Conservation (phyloP, 2,888 invertebrate genomes). For the Hydroisotoma schaefferi region DNA sequence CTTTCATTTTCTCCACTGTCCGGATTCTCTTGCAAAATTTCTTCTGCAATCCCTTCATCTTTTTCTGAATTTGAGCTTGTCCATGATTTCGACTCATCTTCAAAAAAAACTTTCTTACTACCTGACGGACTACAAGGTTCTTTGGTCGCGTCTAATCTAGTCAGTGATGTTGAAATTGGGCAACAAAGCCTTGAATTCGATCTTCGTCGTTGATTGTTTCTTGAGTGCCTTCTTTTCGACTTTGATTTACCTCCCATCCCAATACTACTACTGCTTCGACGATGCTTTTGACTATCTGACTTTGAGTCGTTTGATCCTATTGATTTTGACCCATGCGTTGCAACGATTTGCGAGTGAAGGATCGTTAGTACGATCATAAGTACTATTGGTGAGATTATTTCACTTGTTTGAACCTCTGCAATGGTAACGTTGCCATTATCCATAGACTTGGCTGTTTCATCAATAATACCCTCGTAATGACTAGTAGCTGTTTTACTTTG, state of each 20-base stretch:
- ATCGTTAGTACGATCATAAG: constrained; percentile 71
- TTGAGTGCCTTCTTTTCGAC: constrained; percentile 24
- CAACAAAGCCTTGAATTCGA: constrained; percentile 3
- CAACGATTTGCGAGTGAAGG: constrained; percentile 77
- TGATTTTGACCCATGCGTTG: constrained; percentile 58
- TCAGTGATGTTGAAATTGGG: neutral
- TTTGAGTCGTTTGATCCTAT: constrained; percentile 8
- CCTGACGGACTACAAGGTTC: constrained; percentile 23
- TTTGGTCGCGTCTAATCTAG: neutral
- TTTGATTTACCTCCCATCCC: constrained; percentile 19
- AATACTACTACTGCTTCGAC: constrained; percentile 17
- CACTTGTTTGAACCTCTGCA: constrained; percentile 51
- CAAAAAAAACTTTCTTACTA: constrained; percentile 47
- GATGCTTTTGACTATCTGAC: constrained; percentile 8
- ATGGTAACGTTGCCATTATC: constrained; percentile 7
- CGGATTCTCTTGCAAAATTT: constrained; percentile 34
- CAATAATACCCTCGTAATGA: neutral
- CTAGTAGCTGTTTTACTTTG: neutral
- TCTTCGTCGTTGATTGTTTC: constrained; percentile 27
- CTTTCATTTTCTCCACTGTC: constrained; percentile 36
- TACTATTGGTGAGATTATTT: constrained; percentile 67
- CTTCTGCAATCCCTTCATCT: constrained; percentile 48
- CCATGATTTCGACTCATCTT: constrained; percentile 48
- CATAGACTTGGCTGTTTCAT: neutral
- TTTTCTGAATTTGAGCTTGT: constrained; percentile 48